phyloP scores from a whole-genome alignment of 2,888 invertebrate genomes.

The Synanthedon formicaeformis region DNA sequence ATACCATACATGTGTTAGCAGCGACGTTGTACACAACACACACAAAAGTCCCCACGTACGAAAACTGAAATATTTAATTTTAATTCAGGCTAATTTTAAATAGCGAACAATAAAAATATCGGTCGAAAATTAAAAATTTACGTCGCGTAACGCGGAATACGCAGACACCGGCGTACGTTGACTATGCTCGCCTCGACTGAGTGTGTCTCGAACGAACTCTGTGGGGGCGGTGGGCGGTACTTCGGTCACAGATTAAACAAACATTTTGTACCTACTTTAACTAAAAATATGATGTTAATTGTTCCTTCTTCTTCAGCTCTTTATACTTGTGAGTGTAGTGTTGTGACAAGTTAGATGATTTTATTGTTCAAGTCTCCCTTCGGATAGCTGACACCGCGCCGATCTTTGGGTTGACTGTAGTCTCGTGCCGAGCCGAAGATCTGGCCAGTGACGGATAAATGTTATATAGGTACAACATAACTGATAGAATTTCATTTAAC shows the following conservation, averaged over 20 bases:
- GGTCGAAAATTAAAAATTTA: slow-evolving; percentile 54
- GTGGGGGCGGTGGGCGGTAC: background rate
- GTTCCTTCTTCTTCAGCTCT: too few relatives aligned
- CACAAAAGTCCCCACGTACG: background rate
- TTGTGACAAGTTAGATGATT: too few relatives aligned
- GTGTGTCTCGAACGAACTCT: background rate
- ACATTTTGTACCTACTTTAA: background rate
- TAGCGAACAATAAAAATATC: slow-evolving; percentile 20
- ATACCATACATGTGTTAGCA: background rate
- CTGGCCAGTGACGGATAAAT: too few relatives aligned
- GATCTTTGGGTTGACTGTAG: too few relatives aligned
- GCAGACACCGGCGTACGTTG: slow-evolving; percentile 3
- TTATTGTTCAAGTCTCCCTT: too few relatives aligned
- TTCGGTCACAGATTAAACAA: background rate
- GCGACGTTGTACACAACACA: background rate
- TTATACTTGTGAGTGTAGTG: too few relatives aligned
- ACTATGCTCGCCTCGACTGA: slow-evolving; percentile 1
- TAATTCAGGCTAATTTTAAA: background rate
- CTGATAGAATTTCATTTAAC: too few relatives aligned
- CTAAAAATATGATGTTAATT: too few relatives aligned
- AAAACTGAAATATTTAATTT: background rate
- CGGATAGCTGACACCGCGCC: too few relatives aligned
- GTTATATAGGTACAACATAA: too few relatives aligned
- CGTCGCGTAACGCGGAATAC: slow-evolving; percentile 15
- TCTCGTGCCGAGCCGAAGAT: too few relatives aligned